A percentile compares a stretch with the other conserved stretches of the same genome.
phyloP scores from a whole-genome alignment of 2,888 invertebrate species.

The Willowsia nigromaculata region DNA sequence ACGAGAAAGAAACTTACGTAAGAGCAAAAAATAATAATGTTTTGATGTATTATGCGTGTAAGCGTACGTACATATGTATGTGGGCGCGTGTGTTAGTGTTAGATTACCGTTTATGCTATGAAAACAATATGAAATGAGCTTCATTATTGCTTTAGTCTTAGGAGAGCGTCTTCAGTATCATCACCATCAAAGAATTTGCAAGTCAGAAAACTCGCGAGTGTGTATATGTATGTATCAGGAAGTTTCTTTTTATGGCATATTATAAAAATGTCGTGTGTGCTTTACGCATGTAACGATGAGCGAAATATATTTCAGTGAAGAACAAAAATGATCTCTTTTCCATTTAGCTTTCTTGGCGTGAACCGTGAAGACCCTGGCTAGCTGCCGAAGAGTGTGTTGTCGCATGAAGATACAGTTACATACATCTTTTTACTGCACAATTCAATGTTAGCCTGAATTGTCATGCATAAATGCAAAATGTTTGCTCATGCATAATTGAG shows the following conservation, averaged over 20 bases:
- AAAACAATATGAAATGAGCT: slow-evolving; percentile 17
- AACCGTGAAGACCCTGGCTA: slow-evolving; percentile 61
- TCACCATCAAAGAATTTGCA: slow-evolving; percentile 50
- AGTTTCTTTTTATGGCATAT: slow-evolving; percentile 33
- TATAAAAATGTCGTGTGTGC: neutral
- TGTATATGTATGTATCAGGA: neutral
- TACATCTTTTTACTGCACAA: neutral
- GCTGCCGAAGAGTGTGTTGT: slow-evolving; percentile 15
- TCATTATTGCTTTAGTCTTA: slow-evolving; percentile 43
- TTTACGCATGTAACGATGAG: slow-evolving; percentile 25
- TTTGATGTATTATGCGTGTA: slow-evolving; percentile 49
- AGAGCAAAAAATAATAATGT: slow-evolving; percentile 23
- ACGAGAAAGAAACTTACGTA: neutral
- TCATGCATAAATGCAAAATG: too few species aligned
- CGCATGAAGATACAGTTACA: neutral
- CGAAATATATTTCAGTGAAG: slow-evolving; percentile 45
- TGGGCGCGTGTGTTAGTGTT: neutral
- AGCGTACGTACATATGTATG: neutral
- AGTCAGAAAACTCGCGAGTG: slow-evolving; percentile 46
- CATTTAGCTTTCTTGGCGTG: slow-evolving; percentile 64
- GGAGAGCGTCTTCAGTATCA: slow-evolving; percentile 2
- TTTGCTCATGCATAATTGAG: too few species aligned
- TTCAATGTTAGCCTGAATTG: too few species aligned
- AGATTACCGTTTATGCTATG: neutral
- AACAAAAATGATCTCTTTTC: slow-evolving; percentile 64